These are phyloP conservation scores for Lepidonotus clava DNA, from an alignment of 2,888 invertebrate species.

Conservation along the genomic window DNA sequence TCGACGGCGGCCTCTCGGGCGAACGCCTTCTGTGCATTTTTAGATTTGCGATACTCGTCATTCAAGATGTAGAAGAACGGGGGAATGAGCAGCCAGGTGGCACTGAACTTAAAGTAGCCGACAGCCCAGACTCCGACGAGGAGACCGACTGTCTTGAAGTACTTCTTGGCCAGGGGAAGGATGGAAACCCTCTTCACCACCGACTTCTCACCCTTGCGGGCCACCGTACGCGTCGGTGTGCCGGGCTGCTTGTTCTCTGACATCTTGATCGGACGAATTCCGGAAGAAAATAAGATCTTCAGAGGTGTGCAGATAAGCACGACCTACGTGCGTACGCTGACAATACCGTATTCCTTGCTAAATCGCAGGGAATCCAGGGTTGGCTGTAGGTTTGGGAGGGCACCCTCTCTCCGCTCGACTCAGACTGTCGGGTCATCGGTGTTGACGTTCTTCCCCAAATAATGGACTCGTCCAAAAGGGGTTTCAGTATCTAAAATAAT, in stretches of 20 bases:
- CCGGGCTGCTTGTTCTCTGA: slow-evolving; percentile 4
- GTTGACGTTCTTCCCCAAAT: slow-evolving; percentile 20
- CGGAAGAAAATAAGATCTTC: slow-evolving; percentile 34
- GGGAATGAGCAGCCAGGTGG: slow-evolving; percentile 93
- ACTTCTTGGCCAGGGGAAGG: slow-evolving; percentile 72
- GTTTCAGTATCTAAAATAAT: not conserved
- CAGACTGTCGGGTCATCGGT: not conserved
- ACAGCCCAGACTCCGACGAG: slow-evolving; percentile 75
- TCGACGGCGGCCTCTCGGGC: slow-evolving; percentile 83
- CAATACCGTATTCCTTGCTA: not conserved
- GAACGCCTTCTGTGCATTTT: slow-evolving; percentile 89
- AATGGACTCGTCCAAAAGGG: slow-evolving; percentile 14
- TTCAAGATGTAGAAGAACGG: slow-evolving; percentile 88
- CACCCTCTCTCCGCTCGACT: not conserved
- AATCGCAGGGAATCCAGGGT: not conserved
- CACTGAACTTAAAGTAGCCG: slow-evolving; percentile 84
- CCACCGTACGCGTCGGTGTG: slow-evolving; percentile 59
- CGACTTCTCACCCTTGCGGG: slow-evolving; percentile 69
- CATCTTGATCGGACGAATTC: slow-evolving; percentile 45
- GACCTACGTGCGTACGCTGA: not conserved
- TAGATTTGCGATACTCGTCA: slow-evolving; percentile 81
- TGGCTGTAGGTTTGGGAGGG: not conserved
- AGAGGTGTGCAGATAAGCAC: not conserved
- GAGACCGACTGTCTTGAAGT: slow-evolving; percentile 77
- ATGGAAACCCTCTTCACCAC: slow-evolving; percentile 55